Evolutionary conservation across 1,140 invertebrate genomes (phyloP).

Genomic region (Drosophila saltans): DNA sequence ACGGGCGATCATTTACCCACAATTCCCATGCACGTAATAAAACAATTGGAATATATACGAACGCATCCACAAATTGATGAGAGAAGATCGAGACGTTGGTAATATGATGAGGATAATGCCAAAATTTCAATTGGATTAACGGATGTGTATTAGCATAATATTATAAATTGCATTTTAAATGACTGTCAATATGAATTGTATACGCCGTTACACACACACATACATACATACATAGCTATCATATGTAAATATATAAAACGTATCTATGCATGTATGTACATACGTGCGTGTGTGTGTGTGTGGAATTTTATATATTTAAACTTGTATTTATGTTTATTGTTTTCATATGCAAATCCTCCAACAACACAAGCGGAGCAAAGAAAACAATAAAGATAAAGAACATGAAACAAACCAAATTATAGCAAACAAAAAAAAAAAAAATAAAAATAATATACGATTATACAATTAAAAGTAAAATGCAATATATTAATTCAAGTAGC

Average conservation of each 20-base stretch:
- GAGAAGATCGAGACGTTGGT: constrained; percentile 49
- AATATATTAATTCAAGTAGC: not conserved
- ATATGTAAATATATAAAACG: not conserved
- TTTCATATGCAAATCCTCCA: constrained; percentile 60
- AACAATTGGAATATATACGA: constrained; percentile 84
- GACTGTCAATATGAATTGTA: constrained; percentile 39
- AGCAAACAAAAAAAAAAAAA: constrained; percentile 52
- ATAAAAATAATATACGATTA: constrained; percentile 46
- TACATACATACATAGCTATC: not conserved
- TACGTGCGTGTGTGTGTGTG: not conserved
- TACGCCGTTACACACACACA: constrained; percentile 41
- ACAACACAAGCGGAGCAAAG: not conserved
- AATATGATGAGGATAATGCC: constrained; percentile 25
- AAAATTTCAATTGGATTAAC: not conserved
- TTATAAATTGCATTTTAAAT: constrained; percentile 48
- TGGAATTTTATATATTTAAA: constrained; percentile 34
- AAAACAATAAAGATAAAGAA: constrained; percentile 4
- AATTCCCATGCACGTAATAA: constrained; percentile 61
- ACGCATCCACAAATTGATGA: constrained; percentile 73
- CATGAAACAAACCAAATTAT: constrained; percentile 52
- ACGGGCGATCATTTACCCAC: constrained; percentile 84
- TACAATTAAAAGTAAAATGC: constrained; percentile 47
- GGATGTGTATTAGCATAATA: constrained; percentile 14
- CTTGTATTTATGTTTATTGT: constrained; percentile 61
- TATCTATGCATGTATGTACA: not conserved